Evolutionary conservation across 2,888 invertebrate species (phyloP), one percentile per base, ranked within the genome.

Genomic region (Ferrisia virgata): DNA sequence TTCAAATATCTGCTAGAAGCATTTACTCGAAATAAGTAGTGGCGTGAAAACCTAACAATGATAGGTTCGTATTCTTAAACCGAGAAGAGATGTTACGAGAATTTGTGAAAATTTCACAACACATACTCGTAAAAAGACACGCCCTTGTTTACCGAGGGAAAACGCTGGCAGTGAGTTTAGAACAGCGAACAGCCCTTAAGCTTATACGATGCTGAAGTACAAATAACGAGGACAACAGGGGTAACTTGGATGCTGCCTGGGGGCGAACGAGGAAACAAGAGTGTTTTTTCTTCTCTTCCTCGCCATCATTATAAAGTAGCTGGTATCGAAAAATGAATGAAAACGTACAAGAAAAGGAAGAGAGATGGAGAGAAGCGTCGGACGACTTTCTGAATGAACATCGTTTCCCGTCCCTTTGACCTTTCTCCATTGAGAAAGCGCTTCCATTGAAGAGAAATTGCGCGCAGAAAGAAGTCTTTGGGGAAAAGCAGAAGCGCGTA

Each of bases 401-500:
- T 81, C 58, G 36, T 36, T 58, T 18, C 22, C 9, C 58, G 81
- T 58, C 81, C 58, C 58, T 81, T 81, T 64, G 81, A 81, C 81
- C 81, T 81, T 81, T 36, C 13, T 81, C 22, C 81, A 36, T 58
- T 47, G 81, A 58, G 64, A 80, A 33, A 43, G 79, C 36, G 40
- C 33, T 6, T 79, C 25, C 39, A 22, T 79, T 22, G 47, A 43
- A n/a, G n/a, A 15, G 43, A 80, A 80, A 47, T n/a, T 36, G 25
- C 25, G 81, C 81, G 81, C 18, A 58, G 31, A 80, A 31, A n/a
- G n/a, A n/a, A 53, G 47, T 40, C 83, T 15, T 8, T 40, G 18
- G 83, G 22, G 47, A 25, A n/a, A 83, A 83, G 28, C 53, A 22
- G 79, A 15, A 47, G 11, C 53, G 53, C 22, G 13, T 36, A 36